Base-by-base conservation (phyloP, 1,140 invertebrate species). In the Bathynomus jamesi region DNA sequence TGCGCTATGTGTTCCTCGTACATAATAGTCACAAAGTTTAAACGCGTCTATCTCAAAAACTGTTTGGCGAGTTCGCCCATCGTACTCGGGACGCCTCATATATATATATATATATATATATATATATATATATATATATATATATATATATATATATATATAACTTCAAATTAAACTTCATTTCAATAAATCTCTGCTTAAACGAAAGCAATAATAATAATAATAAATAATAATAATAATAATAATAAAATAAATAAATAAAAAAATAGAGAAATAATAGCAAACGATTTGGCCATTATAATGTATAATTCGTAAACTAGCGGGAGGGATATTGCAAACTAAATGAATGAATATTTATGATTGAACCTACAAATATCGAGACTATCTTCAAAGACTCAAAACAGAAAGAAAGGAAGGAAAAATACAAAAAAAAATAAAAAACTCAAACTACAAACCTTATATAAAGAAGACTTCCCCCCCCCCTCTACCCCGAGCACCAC, bases 221-320 rank as follows among this genome's bases (percentile, higher is more conserved):
- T 53, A 53, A 53, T 53, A 53, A 53, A 53, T 53, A 53, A 53
- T 53, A 53, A 53, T 53, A 53, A 53, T 53, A 53, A 53, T 53
- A 53, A 53, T 53, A 53, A 53, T 53, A n/a, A 5, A 53, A 17
- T 17, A 53, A 17, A 53, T 17, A 17, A 53, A 53, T 53, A 53
- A 53, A 17, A 53, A 40, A 40, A n/a, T n/a, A n/a, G 5, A 21
- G 40, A 53, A 53, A 53, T 53, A 53, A 53, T 17, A 53, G 40
- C 13, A 17, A 53, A 53, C 40, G 40, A 17, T 53, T 53, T 17
- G 21, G 11, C 40, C 21, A 53, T 53, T 53, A 53, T 53, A 53
- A 53, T 17, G 40, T 53, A 53, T 53, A 53, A 53, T 53, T 17
- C 40, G 2, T 1, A 21, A 53, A 53, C 40, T 53, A 53, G 40